A percentile compares a stretch with the other conserved stretches of the same genome.
Conservation (phyloP, 1,140 invertebrate genomes). For the Diachasmimorpha longicaudata region DNA sequence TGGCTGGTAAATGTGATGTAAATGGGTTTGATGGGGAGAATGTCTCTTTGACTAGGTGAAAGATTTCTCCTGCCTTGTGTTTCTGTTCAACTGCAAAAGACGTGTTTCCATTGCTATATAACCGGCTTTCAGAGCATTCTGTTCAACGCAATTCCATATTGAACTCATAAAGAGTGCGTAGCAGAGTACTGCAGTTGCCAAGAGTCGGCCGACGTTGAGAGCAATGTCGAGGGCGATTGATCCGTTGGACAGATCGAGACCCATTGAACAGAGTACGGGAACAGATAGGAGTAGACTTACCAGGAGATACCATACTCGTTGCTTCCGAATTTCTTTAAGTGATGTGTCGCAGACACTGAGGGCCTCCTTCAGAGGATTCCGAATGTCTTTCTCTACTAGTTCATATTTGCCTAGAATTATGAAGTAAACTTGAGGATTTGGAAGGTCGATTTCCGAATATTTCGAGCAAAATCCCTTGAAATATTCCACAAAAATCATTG, state of each 20-base stretch:
- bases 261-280: conserved; percentile 61
- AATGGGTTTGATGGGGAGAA: neutral
- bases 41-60: neutral
- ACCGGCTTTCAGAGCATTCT: conserved; percentile 77
- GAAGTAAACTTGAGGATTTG: conserved; percentile 11
- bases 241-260: conserved; percentile 44
- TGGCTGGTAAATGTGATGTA: neutral
- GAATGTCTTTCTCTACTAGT: conserved; percentile 39
- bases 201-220: conserved; percentile 64
- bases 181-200: conserved; percentile 70
- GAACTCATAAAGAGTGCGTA: conserved; percentile 79
- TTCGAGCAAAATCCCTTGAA: too few relatives aligned
- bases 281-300: conserved; percentile 59
- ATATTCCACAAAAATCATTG: too few relatives aligned
- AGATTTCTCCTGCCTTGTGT: conserved; percentile 12
- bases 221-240: conserved; percentile 58
- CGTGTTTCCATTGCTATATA: conserved; percentile 68
- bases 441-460: too few relatives aligned
- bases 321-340: conserved; percentile 63
- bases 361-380: conserved; percentile 67
- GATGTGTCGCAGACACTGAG: conserved; percentile 69
- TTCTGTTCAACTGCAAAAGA: conserved; percentile 47
- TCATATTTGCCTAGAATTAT: conserved; percentile 33
- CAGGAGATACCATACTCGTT: conserved; percentile 69
- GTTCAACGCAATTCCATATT: conserved; percentile 80